Evolutionary conservation across 2,888 invertebrate species (phyloP), one percentile per base, ranked within the genome.

Genomic region (Ellobium chinense): DNA sequence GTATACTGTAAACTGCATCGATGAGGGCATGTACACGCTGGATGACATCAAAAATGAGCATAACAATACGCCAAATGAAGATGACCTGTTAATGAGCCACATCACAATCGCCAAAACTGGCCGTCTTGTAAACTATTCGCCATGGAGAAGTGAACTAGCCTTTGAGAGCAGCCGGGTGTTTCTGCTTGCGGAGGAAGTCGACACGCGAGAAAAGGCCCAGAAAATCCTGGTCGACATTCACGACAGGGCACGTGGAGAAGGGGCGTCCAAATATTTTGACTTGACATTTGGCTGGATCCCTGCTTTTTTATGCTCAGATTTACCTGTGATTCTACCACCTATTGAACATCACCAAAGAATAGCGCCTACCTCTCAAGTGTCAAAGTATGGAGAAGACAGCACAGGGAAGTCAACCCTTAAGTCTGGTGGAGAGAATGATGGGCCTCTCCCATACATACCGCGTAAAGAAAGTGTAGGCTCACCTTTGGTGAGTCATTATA

Each of bases 211-310:
- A 9, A 31, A 56, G 7, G 76, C 76, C 7, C 12, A 34, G 14
- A n/a, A 29, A 18, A 24, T 27, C 7, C 34, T 76, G 65, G 34
- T 56, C 12, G 7, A 7, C 9, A 29, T n/a, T 12, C 39, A 56
- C 56, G 76, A 76, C 24, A 36, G 54, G 18, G 65, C 66, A 5
- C 29, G 4, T 1, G 74, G 62, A 5, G 39, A 74, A 3, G 31
- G 36, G 2, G 29, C 27, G 18, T n/a, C 9, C n/a, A 62, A 74
- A 21, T 76, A 76, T 36, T 76, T 76, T 29, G 24, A 29, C 21
- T 2, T 66, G 2, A 65, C 54, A 9, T 76, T 65, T 29, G 76
- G 76, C 2, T 76, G 76, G 76, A 36, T 66, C 5, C 76, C 76
- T 1, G n/a, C 72, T 4, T 46, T 7, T 46, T 18, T 46, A 12